Conservation (phyloP, 2,113 vertebrate species). For the Turdus rufiventris region DNA sequence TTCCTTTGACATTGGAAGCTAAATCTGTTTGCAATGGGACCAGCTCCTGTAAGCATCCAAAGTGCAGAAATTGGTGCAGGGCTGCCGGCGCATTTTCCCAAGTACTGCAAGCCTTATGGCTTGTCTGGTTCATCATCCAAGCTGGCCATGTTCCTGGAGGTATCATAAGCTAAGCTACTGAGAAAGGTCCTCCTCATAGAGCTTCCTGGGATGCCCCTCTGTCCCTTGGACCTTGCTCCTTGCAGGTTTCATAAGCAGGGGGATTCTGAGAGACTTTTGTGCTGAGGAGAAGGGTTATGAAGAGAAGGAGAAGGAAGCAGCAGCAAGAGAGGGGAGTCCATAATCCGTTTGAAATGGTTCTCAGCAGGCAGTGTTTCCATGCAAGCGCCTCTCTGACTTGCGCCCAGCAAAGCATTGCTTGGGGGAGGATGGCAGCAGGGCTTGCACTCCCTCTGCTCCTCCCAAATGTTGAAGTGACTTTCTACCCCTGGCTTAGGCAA, state of each 20-base stretch:
- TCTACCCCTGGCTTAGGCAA: not conserved
- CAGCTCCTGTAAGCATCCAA: not conserved
- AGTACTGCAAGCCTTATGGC: not conserved
- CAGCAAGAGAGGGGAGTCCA: not conserved
- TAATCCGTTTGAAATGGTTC: not conserved
- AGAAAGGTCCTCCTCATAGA: not conserved
- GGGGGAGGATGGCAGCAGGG: not conserved
- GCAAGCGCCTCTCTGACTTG: not conserved
- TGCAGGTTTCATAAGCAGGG: not conserved
- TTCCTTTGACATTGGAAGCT: not conserved
- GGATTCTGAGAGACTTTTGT: not conserved
- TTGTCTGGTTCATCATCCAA: not conserved
- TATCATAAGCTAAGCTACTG: not conserved
- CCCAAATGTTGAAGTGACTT: not conserved
- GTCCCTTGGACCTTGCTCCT: not conserved
- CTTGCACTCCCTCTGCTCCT: not conserved
- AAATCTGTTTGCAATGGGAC: not conserved
- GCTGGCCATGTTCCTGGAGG: accelerated
- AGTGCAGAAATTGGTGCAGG: not conserved
- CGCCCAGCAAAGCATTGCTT: not conserved
- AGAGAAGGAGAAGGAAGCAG: not conserved
- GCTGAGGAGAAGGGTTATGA: not conserved
- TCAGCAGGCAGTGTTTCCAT: not conserved
- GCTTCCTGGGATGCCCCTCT: not conserved
- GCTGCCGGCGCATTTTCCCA: not conserved